Base-by-base conservation (phyloP, 2,113 vertebrate genomes). In the Callaeas wilsoni region DNA sequence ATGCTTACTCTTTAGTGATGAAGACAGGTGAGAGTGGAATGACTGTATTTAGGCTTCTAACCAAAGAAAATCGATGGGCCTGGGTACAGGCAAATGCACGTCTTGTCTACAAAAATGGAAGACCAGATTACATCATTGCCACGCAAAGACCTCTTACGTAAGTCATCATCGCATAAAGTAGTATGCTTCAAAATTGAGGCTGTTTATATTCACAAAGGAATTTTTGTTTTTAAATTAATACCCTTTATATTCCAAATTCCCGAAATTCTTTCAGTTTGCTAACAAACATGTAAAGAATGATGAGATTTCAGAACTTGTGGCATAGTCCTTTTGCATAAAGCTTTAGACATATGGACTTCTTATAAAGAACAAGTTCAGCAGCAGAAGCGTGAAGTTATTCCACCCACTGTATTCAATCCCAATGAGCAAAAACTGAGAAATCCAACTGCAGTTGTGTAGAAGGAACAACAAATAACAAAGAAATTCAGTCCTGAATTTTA, bases 1-100 rank as follows among this genome's bases (percentile, higher is more conserved):
- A 10, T 90, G 19, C 65, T 96, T 94, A 8, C 20, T 73, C 35
- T 85, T 89, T 89, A 99, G 99, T 99, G 98, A 99, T 99, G 74
- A 99, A 98, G 95, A 99, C 98, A 9, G 98, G 99, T 95, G 98
- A 99, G 86, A 99, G 98, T 93, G 98, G 98, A 76, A 97, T 99
- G 98, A 98, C 98, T 37, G 97, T 98, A n/a, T 99, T 99, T 96
- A 97, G 98, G 84, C 98, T 99, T 87, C 98, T 99, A 68, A 98
- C 98, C 82, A 99, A 99, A 97, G 97, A 97, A 74, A 98, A 97
- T 50, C 91, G 97, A 79, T 99, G 99, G 99, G 42, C 98, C 30
- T 99, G 99, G 98, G 71, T 99, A 30, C 98, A 99, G 96, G 98
- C 98, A 69, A 99, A 98, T 37, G 98, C 98, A 22, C 98, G 98